Evolutionary conservation across 2,797 vertebrate genomes (phyloP).

Genomic region (Parambassis ranga): DNA sequence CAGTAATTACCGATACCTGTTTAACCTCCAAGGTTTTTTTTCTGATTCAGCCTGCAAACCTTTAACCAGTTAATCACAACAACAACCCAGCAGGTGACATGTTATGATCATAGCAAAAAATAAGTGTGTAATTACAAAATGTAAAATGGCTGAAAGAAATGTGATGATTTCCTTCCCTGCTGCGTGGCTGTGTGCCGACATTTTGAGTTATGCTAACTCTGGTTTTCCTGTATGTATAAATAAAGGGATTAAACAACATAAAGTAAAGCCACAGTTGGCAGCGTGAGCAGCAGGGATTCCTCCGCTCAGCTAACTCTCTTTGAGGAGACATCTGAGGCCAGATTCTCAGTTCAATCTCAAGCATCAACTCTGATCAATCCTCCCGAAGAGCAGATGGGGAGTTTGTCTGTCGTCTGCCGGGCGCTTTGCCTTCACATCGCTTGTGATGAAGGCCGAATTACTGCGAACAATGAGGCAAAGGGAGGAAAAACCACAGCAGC

Average conservation of each 20-base stretch:
- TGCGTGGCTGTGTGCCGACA: too few relatives aligned
- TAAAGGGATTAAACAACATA: background rate
- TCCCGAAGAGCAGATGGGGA: slow-evolving; percentile 23
- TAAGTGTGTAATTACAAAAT: too few relatives aligned
- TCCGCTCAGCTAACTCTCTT: slow-evolving; percentile 6
- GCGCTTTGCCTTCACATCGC: slow-evolving; percentile 25
- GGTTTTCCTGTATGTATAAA: background rate
- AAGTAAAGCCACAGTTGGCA: background rate
- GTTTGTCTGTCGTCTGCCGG: slow-evolving; percentile 11
- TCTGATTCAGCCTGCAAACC: background rate
- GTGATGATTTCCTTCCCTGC: too few relatives aligned
- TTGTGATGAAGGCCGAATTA: slow-evolving; percentile 35
- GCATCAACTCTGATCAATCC: slow-evolving; percentile 35
- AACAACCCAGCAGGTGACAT: too few relatives aligned
- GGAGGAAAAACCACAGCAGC: slow-evolving; percentile 18
- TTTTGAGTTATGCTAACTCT: too few relatives aligned
- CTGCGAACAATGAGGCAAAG: slow-evolving; percentile 17
- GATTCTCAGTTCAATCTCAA: slow-evolving; percentile 22
- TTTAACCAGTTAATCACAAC: too few relatives aligned
- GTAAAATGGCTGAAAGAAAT: too few relatives aligned
- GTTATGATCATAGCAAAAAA: too few relatives aligned
- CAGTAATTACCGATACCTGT: background rate
- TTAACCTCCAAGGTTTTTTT: too few relatives aligned
- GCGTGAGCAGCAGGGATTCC: background rate
- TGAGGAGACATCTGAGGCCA: background rate